Evolutionary conservation across 2,113 vertebrate genomes (phyloP), one percentile per base, ranked within the genome.

Genomic region (Neotragus pygmaeus): DNA sequence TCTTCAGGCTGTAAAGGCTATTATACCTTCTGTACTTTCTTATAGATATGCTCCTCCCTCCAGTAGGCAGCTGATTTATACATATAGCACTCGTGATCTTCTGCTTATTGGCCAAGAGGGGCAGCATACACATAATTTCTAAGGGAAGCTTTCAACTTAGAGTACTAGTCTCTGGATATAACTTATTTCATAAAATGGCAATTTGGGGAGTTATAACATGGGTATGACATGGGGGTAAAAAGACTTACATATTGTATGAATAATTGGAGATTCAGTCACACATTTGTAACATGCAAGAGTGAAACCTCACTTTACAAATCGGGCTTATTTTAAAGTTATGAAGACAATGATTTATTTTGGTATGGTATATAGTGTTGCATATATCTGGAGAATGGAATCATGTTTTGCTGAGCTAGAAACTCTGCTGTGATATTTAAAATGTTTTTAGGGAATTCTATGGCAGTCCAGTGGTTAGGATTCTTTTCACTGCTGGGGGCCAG

Each of bases 1-100:
- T 78, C n/a, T 90, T 95, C 78, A 92, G 94, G 47, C 90, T 96
- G 94, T 92, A 94, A 96, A 96, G 78, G 83, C 86, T 58, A 49
- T 96, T 97, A 2, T 88, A 55, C 82, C 17, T 49, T 9, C n/a
- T 94, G 14, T 47, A 58, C 30, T 97, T 85, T 92, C 9, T 85
- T 92, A 73, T 15, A 36, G 70, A 91, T 43, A 39, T 7, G 2
- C 43, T 97, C 84, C 36, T 95, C 2, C n/a, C 12, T 96, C 43
- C 89, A 97, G 93, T 78, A 21, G 93, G 92, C 30, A 84, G 39
- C 84, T 97, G 55, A 6, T 93, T 73, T 57, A 27, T 49, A 43
- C 2, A 23, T 60, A 49, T 2, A 17, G 12, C 1, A 36, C 3
- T 23, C 4, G 2, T 33, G n/a, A 66, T 64, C 33, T 88, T 94